Base-by-base conservation (phyloP, 2,113 vertebrate genomes). In the Arenaria interpres region DNA sequence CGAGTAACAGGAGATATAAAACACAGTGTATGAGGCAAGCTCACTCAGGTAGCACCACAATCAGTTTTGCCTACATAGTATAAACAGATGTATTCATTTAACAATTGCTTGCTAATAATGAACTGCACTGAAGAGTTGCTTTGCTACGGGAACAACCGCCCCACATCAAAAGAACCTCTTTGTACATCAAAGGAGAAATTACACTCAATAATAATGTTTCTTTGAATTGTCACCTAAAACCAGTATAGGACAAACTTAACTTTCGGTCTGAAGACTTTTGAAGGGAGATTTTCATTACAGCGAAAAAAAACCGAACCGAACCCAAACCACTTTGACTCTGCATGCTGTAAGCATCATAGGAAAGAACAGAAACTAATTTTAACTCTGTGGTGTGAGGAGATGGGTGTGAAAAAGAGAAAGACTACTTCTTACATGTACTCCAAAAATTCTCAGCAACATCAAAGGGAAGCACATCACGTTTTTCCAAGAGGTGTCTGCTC, bases 121-220 rank as follows among this genome's bases (percentile, higher is more conserved):
- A 91, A 73, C 66, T 75, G 39, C 69, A 45, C 73, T 73, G 59
- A 92, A 75, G 72, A 87, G 78, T 8, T 75, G 86, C 87, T 95
- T 91, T 88, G 74, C 77, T 85, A 91, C 50, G 77, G 69, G 86
- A 96, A 90, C 89, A 94, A 81, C 88, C 1, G 21, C 33, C 35
- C 76, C 86, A 95, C 94, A 97, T 94, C 91, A 97, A 89, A 95
- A 89, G 95, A 92, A 69, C 27, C 67, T 95, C n/a, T 97, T 91
- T 97, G 95, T 85, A 91, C 82, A 93, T 95, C 95, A 97, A 96
- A 95, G 89, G 37, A 92, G 54, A 94, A 95, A 95, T 85, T 95
- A 89, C 7, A 12, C 48, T 89, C 87, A 69, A 9, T 51, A 89
- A 76, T 82, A 81, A 85, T 14, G 66, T 81, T 93, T 73, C 81